Percentiles rank a stretch among this genome's conserved stretches.
Evolutionary conservation across 2,797 vertebrate genomes (phyloP).

Genomic region (Coccyzus lansbergi): DNA sequence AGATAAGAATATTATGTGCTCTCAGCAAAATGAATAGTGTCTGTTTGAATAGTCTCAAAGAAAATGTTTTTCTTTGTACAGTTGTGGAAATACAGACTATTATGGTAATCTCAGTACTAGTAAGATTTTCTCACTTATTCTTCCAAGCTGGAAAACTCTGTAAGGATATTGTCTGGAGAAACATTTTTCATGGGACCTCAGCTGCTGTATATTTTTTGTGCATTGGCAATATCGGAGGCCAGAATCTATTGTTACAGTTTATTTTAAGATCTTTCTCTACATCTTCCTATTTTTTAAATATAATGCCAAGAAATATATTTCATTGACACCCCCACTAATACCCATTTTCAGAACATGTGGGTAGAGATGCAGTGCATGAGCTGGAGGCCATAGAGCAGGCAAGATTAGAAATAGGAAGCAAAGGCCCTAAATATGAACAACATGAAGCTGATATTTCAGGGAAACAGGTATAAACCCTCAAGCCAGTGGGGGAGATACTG

Average conservation of each 20-base stretch:
- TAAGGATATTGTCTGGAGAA: neutral
- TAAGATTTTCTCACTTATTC: neutral
- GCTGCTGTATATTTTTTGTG: neutral
- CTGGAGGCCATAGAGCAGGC: neutral
- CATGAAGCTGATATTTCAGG: neutral
- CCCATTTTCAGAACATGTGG: neutral
- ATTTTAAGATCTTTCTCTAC: neutral
- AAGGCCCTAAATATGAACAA: neutral
- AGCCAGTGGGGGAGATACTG: neutral
- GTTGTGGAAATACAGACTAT: neutral
- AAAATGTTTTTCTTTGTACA: neutral
- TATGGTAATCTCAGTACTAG: neutral
- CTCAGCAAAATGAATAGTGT: neutral
- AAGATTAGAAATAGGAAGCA: neutral
- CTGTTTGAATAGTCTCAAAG: neutral
- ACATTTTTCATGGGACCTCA: neutral
- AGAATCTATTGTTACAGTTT: neutral
- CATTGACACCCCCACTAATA: neutral
- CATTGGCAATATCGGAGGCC: neutral
- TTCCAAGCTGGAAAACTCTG: neutral
- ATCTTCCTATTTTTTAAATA: neutral
- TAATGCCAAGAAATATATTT: neutral
- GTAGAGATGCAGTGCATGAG: no score
- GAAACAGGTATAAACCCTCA: neutral
- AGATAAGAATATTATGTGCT: fast-evolving